phyloP scores from a whole-genome alignment of 2,797 vertebrate genomes.

The Orientallactaga sibirica region DNA sequence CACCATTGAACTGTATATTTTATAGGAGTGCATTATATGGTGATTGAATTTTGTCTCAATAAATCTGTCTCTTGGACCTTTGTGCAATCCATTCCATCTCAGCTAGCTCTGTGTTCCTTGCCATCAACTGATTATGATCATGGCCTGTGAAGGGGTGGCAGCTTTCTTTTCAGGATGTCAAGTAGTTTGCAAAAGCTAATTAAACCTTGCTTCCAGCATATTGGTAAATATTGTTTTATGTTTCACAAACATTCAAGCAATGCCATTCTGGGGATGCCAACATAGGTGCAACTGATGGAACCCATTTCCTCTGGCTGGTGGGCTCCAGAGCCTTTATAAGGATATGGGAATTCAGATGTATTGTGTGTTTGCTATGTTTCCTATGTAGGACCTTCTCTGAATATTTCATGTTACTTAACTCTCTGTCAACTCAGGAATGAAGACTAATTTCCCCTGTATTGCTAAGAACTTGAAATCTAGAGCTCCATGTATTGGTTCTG shows the following conservation, averaged over 20 bases:
- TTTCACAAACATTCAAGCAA: constrained; percentile 54
- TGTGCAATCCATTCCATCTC: background rate
- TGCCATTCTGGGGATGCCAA: background rate
- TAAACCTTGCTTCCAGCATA: constrained; percentile 51
- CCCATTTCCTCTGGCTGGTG: background rate
- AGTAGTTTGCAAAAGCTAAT: constrained; percentile 74
- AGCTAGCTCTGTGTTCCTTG: background rate
- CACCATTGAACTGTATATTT: background rate
- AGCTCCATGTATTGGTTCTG: background rate
- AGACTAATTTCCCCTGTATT: background rate
- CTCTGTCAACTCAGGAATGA: background rate
- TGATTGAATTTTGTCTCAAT: background rate
- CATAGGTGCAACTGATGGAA: background rate
- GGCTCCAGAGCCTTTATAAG: background rate
- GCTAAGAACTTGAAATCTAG: background rate
- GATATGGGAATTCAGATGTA: background rate
- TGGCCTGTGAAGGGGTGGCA: too few relatives aligned
- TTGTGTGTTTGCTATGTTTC: background rate
- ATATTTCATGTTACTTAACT: background rate
- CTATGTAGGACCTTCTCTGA: background rate
- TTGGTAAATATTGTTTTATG: constrained; percentile 70
- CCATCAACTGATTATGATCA: constrained; percentile 58
- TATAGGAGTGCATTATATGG: background rate
- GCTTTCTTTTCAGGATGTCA: constrained; percentile 67
- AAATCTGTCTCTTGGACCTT: background rate